A percentile compares a stretch with the other conserved stretches of the same genome.
Conservation (phyloP, 1,140 invertebrate genomes). For the Cydia strobilella region DNA sequence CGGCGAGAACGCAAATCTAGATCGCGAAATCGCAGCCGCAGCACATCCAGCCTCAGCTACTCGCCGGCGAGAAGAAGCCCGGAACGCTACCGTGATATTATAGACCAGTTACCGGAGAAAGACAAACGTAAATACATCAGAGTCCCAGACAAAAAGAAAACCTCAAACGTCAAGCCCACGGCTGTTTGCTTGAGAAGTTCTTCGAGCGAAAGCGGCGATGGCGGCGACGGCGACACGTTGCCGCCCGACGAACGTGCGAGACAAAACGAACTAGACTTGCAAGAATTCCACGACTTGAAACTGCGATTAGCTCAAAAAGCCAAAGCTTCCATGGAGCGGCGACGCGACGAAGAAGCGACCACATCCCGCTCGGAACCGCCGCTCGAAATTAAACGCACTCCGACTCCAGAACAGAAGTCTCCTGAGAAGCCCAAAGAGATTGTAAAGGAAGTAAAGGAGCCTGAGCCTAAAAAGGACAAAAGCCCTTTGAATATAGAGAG, state of each 20-base stretch:
- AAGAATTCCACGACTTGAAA: constrained; percentile 81
- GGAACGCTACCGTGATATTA: constrained; percentile 83
- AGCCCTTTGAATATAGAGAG: constrained; percentile 55
- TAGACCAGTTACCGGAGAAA: constrained; percentile 78
- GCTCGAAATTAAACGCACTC: constrained; percentile 2
- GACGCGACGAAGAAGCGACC: constrained; percentile 54
- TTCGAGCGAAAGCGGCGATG: constrained; percentile 81
- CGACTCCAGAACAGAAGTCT: constrained; percentile 28
- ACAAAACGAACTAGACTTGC: constrained; percentile 78
- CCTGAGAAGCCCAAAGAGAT: constrained; percentile 36
- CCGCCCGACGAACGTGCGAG: constrained; percentile 66
- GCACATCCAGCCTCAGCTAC: constrained; percentile 83
- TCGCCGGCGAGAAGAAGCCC: constrained; percentile 83
- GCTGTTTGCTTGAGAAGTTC: constrained; percentile 83
- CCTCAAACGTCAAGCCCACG: constrained; percentile 66
- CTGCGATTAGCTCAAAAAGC: constrained; percentile 67
- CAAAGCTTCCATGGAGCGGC: constrained; percentile 65
- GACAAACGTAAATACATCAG: constrained; percentile 78
- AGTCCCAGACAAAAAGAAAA: constrained; percentile 54
- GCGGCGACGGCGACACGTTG: constrained; percentile 76
- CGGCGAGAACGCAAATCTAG: constrained; percentile 42
- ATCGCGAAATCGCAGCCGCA: constrained; percentile 59
- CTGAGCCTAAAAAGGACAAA: constrained; percentile 49
- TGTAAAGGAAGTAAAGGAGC: constrained; percentile 36
- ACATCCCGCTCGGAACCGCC: constrained; percentile 60